Percentiles rank a stretch among this genome's conserved stretches.
These are phyloP conservation scores for Macrochelys suwanniensis DNA, from an alignment of 2,797 vertebrate species.

Conservation along the genomic window DNA sequence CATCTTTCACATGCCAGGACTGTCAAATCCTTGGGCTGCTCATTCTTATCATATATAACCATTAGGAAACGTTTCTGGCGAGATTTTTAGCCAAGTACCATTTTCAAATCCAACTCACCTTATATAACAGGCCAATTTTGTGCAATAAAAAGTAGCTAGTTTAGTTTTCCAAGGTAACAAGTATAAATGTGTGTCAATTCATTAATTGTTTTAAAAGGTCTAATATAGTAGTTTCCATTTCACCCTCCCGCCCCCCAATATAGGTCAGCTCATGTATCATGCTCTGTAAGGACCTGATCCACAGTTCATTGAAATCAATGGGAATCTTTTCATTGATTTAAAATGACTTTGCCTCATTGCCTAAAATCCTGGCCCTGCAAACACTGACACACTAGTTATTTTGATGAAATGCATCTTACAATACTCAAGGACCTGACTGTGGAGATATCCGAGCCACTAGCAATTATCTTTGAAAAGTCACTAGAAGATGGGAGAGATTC, in stretches of 20 bases:
- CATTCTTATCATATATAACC: conserved; percentile 75
- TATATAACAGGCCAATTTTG: conserved; percentile 57
- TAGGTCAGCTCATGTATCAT: not conserved
- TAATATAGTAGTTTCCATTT: conserved; percentile 43
- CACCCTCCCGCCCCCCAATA: not conserved
- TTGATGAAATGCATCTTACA: not conserved
- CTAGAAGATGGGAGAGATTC: too few species aligned
- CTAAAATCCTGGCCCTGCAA: not conserved
- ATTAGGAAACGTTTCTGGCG: conserved; percentile 61
- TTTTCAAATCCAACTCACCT: conserved; percentile 76
- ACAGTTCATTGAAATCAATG: not conserved
- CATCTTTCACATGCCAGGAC: conserved; percentile 74
- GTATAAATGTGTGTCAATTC: conserved; percentile 68
- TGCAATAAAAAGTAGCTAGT: conserved; percentile 67
- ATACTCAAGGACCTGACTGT: too few species aligned
- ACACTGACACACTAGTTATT: not conserved
- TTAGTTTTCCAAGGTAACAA: conserved; percentile 72
- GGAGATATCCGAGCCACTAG: too few species aligned
- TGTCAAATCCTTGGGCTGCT: conserved; percentile 75
- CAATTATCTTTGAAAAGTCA: too few species aligned
- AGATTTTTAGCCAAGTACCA: conserved; percentile 62
- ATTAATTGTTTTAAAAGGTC: conserved; percentile 62
- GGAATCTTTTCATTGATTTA: conserved; percentile 6
- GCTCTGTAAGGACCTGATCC: not conserved
- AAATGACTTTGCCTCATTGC: not conserved